Evolutionary conservation across 2,797 vertebrate genomes (phyloP), one percentile per base, ranked within the genome.

Genomic region (Anabas testudineus): DNA sequence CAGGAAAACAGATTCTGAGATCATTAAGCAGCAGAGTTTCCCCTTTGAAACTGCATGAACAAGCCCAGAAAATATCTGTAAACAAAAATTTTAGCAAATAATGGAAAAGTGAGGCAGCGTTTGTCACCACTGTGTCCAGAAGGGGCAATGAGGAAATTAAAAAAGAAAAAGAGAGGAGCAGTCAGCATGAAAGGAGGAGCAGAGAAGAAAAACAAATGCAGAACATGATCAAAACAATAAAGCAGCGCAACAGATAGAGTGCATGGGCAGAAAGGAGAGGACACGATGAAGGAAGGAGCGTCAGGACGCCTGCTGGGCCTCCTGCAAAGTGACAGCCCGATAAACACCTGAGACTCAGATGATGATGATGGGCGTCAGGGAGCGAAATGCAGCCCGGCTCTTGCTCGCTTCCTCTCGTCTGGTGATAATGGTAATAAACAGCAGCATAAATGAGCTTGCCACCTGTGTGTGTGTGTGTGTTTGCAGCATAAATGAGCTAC

Each of bases 311-410:
- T 76, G 78, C 82, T 74, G 74, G 76, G 80, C 71, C 70, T 85
- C 84, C 87, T 67, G 76, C 21, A 21, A 80, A 81, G 77, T 78
- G 81, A 87, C 82, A 84, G 72, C 65, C 77, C 45, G 65, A 85
- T 84, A 88, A 92, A 90, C 90, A 92, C 88, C 90, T 91, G 90
- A 90, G 89, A 85, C 87, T 85, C 85, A 74, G 77, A 60, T 51
- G 47, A 83, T 71, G 78, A 84, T 83, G 87, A 86, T 67, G 67
- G 81, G 65, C 65, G 45, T 87, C 78, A 78, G 78, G 62, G 66
- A 83, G 76, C 39, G 58, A 76, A 80, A 83, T 49, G 62, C 71
- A 48, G 53, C 68, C 74, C 48, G 74, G 65, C 57, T 80, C 73
- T 30, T 53, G 73, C 80, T 74, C 60, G 63, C 74, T 48, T 80